Conservation (phyloP, 2,113 vertebrate species). For the Cinclus mexicanus region DNA sequence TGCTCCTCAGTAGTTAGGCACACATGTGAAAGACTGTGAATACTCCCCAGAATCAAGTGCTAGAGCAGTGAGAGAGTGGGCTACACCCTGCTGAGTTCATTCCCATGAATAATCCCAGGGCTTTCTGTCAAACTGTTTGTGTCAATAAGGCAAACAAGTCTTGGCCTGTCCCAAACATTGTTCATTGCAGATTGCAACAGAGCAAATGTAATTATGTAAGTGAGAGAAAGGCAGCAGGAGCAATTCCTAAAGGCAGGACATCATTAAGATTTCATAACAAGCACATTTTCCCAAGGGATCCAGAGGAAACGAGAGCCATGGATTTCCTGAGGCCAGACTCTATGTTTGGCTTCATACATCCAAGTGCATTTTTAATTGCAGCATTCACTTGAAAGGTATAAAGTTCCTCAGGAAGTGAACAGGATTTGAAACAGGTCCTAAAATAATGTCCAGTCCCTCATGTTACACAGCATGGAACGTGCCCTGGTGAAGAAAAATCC, state of each 20-base stretch:
- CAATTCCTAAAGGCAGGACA: conserved; percentile 45
- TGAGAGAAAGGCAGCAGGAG: conserved; percentile 33
- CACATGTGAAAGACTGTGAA: background rate
- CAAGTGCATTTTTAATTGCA: conserved; percentile 45
- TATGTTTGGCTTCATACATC: background rate
- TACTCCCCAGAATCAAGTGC: background rate
- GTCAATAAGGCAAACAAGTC: conserved; percentile 58
- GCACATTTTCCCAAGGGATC: conserved; percentile 52
- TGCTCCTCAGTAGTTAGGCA: background rate
- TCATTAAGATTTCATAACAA: conserved; percentile 60
- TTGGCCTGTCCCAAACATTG: conserved; percentile 18
- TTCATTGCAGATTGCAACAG: conserved; percentile 16
- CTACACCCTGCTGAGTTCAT: conserved; percentile 4
- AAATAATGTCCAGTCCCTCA: background rate
- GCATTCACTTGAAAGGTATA: background rate
- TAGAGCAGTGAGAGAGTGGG: background rate
- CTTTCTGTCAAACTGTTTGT: conserved; percentile 17
- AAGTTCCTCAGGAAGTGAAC: background rate
- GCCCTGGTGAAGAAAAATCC: background rate
- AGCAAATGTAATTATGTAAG: conserved; percentile 30
- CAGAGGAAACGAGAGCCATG: conserved; percentile 2
- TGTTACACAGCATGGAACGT: background rate
- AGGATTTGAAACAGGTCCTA: background rate
- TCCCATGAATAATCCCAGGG: background rate
- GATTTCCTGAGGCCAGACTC: conserved; percentile 47